Conservation (phyloP, 2,888 invertebrate genomes). For the Tiliacea aurago region DNA sequence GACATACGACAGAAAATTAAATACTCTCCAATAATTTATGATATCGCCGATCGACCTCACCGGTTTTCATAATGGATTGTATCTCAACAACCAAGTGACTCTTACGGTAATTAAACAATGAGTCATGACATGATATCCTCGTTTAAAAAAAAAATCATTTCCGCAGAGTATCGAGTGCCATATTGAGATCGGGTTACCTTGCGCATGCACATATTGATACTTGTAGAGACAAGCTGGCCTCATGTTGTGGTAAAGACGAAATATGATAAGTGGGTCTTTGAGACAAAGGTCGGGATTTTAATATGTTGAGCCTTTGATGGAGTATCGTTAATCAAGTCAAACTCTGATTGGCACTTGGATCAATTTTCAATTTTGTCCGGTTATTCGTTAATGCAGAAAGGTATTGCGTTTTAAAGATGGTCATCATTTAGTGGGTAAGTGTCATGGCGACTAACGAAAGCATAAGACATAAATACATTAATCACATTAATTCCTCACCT, state of each 20-base stretch:
- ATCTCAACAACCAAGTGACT: conserved; percentile 46
- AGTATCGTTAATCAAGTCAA: conserved; percentile 36
- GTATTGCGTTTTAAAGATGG: background rate
- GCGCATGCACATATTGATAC: conserved; percentile 69
- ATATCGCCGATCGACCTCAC: conserved; percentile 48
- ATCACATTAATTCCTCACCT: background rate
- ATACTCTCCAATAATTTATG: conserved; percentile 42
- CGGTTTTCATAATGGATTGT: conserved; percentile 46
- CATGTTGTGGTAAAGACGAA: conserved; percentile 66
- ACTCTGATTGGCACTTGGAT: conserved; percentile 23
- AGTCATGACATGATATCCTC: conserved; percentile 76
- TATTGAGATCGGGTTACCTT: conserved; percentile 79
- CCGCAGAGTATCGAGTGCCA: conserved; percentile 74
- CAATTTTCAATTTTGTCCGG: conserved; percentile 20
- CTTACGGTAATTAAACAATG: conserved; percentile 69
- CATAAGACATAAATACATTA: background rate
- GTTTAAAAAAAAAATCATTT: conserved; percentile 71
- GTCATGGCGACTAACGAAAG: conserved; percentile 8
- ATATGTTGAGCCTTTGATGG: conserved; percentile 34
- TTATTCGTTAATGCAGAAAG: background rate
- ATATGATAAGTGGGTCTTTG: conserved; percentile 61
- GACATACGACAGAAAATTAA: conserved; percentile 26
- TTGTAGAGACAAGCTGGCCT: conserved; percentile 76
- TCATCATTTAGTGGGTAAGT: background rate
- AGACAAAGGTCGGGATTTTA: conserved; percentile 58